A percentile compares a stretch with the other conserved stretches of the same genome.
Evolutionary conservation across 2,888 invertebrate genomes (phyloP).

Genomic region (Zygothrica quintamaculata): DNA sequence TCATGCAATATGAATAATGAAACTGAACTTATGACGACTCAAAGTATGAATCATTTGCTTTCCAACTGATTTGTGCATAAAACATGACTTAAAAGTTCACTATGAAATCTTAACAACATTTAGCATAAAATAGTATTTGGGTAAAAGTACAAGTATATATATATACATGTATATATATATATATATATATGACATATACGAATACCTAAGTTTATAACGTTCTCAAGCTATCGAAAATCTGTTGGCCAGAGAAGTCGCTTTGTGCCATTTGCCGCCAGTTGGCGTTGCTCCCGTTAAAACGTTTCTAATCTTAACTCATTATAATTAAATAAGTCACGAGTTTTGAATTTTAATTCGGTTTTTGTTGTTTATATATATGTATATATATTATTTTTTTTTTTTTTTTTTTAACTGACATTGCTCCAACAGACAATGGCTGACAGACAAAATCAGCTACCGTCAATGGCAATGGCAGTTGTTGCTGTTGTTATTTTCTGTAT

Average conservation of each 20-base stretch:
- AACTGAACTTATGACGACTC: no score
- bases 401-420: conserved; percentile 33
- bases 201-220: conserved; percentile 28
- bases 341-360: conserved; percentile 78
- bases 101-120: no score
- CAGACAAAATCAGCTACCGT: conserved; percentile 70
- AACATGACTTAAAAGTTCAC: conserved; percentile 7
- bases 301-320: conserved; percentile 77
- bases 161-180: background rate
- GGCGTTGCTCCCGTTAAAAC: conserved; percentile 70
- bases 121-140: no score
- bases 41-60: no score
- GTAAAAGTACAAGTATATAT: no score
- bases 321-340: conserved; percentile 81
- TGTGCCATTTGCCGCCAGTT: conserved; percentile 67
- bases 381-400: no score
- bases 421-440: conserved; percentile 50
- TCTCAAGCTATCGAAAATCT: conserved; percentile 50
- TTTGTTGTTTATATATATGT: no score
- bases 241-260: conserved; percentile 11
- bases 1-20: no score
- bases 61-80: background rate
- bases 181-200: conserved; percentile 48
- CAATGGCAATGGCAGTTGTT: conserved; percentile 66
- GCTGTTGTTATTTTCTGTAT: conserved; percentile 25